Evolutionary conservation across 2,888 invertebrate species (phyloP).

Genomic region (Trachelus troglodyta): DNA sequence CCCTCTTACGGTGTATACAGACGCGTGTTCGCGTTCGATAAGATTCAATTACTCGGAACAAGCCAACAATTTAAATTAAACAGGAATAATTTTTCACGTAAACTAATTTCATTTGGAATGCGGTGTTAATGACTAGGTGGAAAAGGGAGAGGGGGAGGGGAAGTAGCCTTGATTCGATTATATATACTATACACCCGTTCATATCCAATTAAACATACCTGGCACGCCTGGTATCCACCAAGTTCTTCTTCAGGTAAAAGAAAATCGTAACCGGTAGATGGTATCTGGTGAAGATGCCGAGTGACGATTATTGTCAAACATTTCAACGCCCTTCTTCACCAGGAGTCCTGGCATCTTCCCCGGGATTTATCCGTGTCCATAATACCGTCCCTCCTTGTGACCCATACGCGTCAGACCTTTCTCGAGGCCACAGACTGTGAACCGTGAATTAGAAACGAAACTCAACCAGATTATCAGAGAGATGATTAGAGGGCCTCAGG

Average conservation of each 20-base stretch:
- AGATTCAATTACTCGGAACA: neutral
- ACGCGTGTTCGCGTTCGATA: neutral
- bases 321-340: conserved; percentile 30
- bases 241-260: neutral
- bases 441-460: neutral
- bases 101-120: neutral
- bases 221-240: neutral
- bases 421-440: neutral
- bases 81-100: neutral
- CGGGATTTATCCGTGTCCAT: conserved; percentile 22
- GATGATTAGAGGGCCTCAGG: neutral
- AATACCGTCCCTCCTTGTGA: conserved; percentile 13
- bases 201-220: neutral
- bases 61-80: neutral
- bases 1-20: neutral
- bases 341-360: conserved; percentile 7
- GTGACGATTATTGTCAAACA: conserved; percentile 46
- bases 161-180: neutral
- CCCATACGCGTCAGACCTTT: neutral
- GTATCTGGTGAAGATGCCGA: conserved; percentile 32
- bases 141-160: too few species aligned
- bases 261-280: conserved; percentile 26
- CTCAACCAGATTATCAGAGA: neutral
- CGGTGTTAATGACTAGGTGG: neutral
- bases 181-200: neutral